phyloP scores from a whole-genome alignment of 2,113 vertebrate species.

The Anhinga rufa region DNA sequence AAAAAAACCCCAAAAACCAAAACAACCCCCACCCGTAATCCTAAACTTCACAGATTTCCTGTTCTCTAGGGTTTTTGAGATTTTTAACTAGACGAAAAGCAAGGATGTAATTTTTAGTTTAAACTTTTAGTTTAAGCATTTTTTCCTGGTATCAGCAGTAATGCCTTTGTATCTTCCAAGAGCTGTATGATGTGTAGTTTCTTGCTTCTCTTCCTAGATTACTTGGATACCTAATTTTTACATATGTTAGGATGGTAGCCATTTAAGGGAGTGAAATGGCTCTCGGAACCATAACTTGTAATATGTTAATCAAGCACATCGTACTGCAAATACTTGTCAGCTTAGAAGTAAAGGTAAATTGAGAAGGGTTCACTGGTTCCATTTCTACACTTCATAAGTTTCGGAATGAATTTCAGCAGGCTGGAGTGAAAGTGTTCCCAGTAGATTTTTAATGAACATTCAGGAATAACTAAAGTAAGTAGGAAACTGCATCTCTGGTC shows the following conservation, averaged over 20 bases:
- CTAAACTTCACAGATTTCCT: background rate
- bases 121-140: background rate
- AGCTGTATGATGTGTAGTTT: background rate
- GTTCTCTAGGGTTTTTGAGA: background rate
- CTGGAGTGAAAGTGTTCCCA: background rate
- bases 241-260: background rate
- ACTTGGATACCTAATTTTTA: background rate
- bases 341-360: background rate
- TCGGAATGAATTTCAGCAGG: background rate
- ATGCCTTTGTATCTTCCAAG: background rate
- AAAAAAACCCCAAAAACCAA: background rate
- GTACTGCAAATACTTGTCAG: background rate
- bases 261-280: background rate
- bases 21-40: background rate
- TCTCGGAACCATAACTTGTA: background rate
- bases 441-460: background rate
- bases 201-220: background rate
- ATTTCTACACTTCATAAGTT: background rate
- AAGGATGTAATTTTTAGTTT: background rate
- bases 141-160: background rate
- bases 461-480: background rate
- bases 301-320: background rate
- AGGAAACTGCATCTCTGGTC: rapidly evolving
- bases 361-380: background rate
- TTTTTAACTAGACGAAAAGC: background rate